phyloP scores from a whole-genome alignment of 2,888 invertebrate genomes.

The Panzeria rudis region DNA sequence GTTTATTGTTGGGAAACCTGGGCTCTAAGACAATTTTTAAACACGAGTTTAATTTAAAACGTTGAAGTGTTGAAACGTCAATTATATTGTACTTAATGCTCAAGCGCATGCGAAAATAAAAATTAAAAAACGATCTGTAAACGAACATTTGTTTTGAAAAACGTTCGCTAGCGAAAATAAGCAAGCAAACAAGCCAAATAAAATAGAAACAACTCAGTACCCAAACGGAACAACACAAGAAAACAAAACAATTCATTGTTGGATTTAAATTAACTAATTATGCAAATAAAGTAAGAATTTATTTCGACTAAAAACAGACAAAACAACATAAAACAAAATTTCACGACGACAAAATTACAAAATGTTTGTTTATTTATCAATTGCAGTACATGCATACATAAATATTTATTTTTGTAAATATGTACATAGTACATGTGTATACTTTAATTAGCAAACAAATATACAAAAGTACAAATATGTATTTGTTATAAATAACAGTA shows the following conservation, averaged over 20 bases:
- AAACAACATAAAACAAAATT: conserved; percentile 36
- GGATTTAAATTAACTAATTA: conserved; percentile 71
- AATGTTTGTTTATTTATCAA: conserved; percentile 5
- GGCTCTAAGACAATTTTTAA: conserved; percentile 39
- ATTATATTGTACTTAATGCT: conserved; percentile 29
- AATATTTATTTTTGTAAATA: conserved; percentile 22
- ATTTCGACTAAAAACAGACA: conserved; percentile 49
- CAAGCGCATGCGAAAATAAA: conserved; percentile 64
- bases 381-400: background rate
- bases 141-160: conserved; percentile 45
- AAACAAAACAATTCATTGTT: conserved; percentile 62
- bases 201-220: conserved; percentile 18
- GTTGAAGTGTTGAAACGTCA: conserved; percentile 69
- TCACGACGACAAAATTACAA: conserved; percentile 1
- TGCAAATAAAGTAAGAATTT: conserved; percentile 74
- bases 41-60: conserved; percentile 69
- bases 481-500: conserved; percentile 56
- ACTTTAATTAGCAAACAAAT: conserved; percentile 64
- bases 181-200: background rate
- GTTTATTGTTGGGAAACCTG: conserved; percentile 41
- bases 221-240: conserved; percentile 34
- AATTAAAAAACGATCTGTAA: conserved; percentile 37
- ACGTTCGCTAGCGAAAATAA: conserved; percentile 14
- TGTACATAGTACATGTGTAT: background rate
- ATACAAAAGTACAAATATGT: conserved; percentile 48